These are phyloP conservation scores for Eumerus sabulonum DNA, from an alignment of 2,888 invertebrate genomes.

Conservation along the genomic window DNA sequence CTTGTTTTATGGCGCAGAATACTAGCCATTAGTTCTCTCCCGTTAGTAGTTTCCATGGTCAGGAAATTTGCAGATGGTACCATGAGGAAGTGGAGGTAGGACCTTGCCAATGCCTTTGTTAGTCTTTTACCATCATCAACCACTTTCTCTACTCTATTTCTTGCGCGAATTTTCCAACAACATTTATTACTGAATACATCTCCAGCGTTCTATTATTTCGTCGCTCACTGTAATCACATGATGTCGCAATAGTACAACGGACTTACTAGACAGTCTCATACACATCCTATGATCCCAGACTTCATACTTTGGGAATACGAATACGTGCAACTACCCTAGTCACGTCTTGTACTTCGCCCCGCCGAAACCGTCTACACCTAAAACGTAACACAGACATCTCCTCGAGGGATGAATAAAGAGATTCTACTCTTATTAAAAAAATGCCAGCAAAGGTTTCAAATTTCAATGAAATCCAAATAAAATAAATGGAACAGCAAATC, in stretches of 20 bases:
- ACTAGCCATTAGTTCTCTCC: no score
- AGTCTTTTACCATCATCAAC: no score
- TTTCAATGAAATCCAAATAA: slow-evolving; percentile 69
- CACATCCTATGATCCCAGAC: slow-evolving; percentile 32
- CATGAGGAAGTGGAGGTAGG: no score
- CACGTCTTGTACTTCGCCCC: slow-evolving; percentile 22
- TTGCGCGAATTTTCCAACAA: no score
- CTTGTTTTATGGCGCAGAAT: no score
- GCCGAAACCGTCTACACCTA: neutral
- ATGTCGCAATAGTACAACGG: slow-evolving; percentile 40
- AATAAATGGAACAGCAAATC: slow-evolving; percentile 68
- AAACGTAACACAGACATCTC: slow-evolving; percentile 31
- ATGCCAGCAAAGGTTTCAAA: slow-evolving; percentile 60
- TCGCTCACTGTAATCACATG: slow-evolving; percentile 25
- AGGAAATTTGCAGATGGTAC: no score
- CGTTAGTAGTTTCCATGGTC: no score
- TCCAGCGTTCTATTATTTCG: neutral
- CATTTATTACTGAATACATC: no score
- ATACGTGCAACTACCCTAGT: slow-evolving; percentile 34
- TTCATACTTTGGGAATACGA: slow-evolving; percentile 10
- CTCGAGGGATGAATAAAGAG: slow-evolving; percentile 63
- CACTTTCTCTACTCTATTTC: no score
- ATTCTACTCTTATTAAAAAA: slow-evolving; percentile 56
- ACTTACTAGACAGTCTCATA: slow-evolving; percentile 42
- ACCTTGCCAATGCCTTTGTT: no score